Conservation (phyloP, 1,140 invertebrate genomes). For the Tyrophagus putrescentiae region DNA sequence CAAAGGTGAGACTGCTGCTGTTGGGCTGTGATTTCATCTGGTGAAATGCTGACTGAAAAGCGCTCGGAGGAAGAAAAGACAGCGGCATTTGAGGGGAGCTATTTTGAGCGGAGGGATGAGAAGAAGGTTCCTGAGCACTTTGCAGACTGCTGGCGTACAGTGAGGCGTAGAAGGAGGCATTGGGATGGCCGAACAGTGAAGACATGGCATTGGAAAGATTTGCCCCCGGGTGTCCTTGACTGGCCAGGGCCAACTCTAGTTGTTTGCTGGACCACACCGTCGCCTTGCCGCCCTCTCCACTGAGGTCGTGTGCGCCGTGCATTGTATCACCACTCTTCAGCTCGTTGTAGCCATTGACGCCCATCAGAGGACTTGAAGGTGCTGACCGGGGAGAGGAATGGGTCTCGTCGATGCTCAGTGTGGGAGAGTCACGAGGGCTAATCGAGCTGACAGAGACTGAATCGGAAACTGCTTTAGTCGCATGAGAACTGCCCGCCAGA, state of each 20-base stretch:
- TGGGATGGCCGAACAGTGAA: slow-evolving; percentile 9
- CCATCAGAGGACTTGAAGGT: neutral
- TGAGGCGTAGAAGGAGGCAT: slow-evolving; percentile 9
- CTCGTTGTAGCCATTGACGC: neutral
- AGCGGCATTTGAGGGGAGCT: neutral
- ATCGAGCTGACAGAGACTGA: neutral
- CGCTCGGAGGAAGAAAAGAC: neutral
- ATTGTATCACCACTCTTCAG: neutral
- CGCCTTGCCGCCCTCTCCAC: neutral
- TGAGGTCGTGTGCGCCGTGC: neutral
- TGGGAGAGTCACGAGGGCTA: neutral
- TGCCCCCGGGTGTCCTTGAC: neutral
- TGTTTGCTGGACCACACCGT: neutral
- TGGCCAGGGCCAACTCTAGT: neutral
- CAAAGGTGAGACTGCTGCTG: slow-evolving; percentile 6
- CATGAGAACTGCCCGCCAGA: slow-evolving; percentile 3
- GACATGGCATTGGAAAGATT: slow-evolving; percentile 2
- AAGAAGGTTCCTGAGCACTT: slow-evolving; percentile 1
- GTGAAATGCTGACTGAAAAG: slow-evolving; percentile 22
- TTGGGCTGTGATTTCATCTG: slow-evolving; percentile 19
- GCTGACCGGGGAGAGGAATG: neutral
- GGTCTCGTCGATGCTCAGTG: slow-evolving; percentile 6
- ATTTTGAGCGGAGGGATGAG: neutral
- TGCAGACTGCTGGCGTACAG: neutral
- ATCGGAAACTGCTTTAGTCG: neutral